Percentiles rank a stretch among this genome's conserved stretches.
These are phyloP conservation scores for Flexamia atlantica DNA, from an alignment of 2,888 invertebrate genomes.

Conservation along the genomic window DNA sequence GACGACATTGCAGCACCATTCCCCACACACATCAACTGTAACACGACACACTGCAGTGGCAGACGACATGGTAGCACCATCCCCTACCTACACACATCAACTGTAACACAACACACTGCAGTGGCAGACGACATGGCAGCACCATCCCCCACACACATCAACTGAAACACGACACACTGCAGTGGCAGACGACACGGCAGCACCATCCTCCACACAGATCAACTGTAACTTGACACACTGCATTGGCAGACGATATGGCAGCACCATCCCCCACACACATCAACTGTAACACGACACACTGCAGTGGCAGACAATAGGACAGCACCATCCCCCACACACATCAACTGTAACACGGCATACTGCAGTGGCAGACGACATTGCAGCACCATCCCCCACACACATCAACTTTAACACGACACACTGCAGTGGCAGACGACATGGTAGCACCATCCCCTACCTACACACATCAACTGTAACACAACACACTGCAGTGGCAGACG, in stretches of 20 bases:
- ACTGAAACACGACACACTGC: neutral
- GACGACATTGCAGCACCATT: conserved; percentile 50
- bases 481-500: conserved; percentile 60
- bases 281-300: conserved; percentile 45
- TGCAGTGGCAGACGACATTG: conserved; percentile 11
- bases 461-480: too few species aligned
- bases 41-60: conserved; percentile 63
- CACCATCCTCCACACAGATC: too few species aligned
- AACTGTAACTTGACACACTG: conserved; percentile 59
- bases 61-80: too few species aligned
- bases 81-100: too few species aligned
- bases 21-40: conserved; percentile 58
- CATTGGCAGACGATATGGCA: neutral
- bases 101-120: conserved; percentile 56
- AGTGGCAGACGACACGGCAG: conserved; percentile 61
- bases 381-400: conserved; percentile 56
- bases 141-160: conserved; percentile 58
- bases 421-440: neutral
- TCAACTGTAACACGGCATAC: conserved; percentile 59
- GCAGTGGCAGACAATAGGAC: conserved; percentile 60
- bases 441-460: conserved; percentile 65
- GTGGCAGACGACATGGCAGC: conserved; percentile 59
- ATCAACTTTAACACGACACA: conserved; percentile 53
- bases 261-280: conserved; percentile 58
- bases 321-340: too few species aligned